Percentiles rank a stretch among this genome's conserved stretches.
phyloP scores from a whole-genome alignment of 2,113 vertebrate species.

The Haemorhous mexicanus region DNA sequence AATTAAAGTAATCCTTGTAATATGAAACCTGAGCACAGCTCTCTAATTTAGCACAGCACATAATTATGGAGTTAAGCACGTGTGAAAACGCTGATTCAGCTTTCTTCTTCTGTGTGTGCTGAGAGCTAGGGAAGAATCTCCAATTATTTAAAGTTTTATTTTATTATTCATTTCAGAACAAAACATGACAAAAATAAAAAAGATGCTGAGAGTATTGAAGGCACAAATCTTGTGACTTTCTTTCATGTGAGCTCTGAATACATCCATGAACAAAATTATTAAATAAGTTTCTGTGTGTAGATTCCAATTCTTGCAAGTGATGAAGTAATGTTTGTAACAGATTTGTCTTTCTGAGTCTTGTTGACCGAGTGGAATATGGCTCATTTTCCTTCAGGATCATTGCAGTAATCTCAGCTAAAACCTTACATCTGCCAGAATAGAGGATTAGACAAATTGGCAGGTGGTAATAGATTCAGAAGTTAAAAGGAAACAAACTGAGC shows the following conservation, averaged over 20 bases:
- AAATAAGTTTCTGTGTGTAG: neutral
- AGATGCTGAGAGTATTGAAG: neutral
- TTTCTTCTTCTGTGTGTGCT: neutral
- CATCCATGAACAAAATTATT: neutral
- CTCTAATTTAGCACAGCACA: conserved; percentile 34
- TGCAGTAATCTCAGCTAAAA: conserved; percentile 30
- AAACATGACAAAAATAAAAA: neutral
- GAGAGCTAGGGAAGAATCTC: neutral
- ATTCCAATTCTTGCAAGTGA: neutral
- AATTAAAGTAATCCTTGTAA: conserved; percentile 50
- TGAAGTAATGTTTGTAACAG: neutral
- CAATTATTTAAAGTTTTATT: conserved; percentile 10
- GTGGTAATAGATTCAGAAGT: conserved; percentile 62
- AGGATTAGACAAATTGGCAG: conserved; percentile 64
- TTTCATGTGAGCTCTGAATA: neutral
- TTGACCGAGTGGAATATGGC: neutral
- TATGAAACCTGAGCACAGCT: conserved; percentile 29
- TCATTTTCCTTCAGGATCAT: conserved; percentile 10
- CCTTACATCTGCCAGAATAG: conserved; percentile 37
- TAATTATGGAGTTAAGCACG: conserved; percentile 41
- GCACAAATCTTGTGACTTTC: neutral
- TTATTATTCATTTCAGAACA: neutral
- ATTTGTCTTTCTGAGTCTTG: neutral
- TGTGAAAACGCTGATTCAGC: conserved; percentile 61
- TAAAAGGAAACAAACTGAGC: conserved; percentile 63